Percentiles rank a stretch among this genome's conserved stretches.
These are phyloP conservation scores for Hippocampus abdominalis DNA, from an alignment of 2,113 vertebrate genomes.

Conservation along the genomic window DNA sequence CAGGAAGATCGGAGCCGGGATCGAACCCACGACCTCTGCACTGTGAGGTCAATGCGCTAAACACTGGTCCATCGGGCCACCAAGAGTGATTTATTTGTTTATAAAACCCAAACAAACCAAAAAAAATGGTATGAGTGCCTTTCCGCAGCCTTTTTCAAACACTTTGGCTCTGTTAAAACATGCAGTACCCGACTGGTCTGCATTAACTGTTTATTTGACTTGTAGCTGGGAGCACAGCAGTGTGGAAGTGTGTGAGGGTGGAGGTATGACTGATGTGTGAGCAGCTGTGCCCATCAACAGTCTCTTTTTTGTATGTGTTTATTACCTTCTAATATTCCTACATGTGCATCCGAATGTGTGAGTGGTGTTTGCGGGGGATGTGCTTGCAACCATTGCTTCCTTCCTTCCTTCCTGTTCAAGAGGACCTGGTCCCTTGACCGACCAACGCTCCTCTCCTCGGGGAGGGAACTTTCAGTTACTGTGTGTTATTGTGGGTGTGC, in stretches of 20 bases:
- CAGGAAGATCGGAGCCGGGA: too few relatives aligned
- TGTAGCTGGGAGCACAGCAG: conserved; percentile 38
- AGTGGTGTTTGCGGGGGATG: conserved; percentile 6
- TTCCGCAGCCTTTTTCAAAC: background rate
- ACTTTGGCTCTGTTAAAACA: conserved; percentile 47
- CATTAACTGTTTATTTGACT: conserved; percentile 67
- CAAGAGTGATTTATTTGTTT: background rate
- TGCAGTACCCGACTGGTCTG: conserved; percentile 42
- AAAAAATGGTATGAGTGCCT: background rate
- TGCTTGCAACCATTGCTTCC: conserved; percentile 63
- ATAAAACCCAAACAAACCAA: too few relatives aligned
- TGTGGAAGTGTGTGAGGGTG: conserved; percentile 5
- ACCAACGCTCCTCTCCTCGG: conserved; percentile 48
- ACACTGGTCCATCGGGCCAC: too few relatives aligned
- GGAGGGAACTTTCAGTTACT: conserved; percentile 40
- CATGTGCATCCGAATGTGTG: conserved; percentile 16
- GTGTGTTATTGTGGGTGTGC: background rate
- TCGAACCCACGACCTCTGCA: too few relatives aligned
- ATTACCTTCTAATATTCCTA: conserved; percentile 29
- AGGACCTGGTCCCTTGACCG: conserved; percentile 45
- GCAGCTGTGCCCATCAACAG: conserved; percentile 9
- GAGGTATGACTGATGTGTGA: background rate
- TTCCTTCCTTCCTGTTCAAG: conserved; percentile 71
- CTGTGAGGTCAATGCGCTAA: too few relatives aligned
- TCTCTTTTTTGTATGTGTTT: conserved; percentile 15